Evolutionary conservation across 2,113 vertebrate species (phyloP).

Genomic region (Rousettus leschenaultii): DNA sequence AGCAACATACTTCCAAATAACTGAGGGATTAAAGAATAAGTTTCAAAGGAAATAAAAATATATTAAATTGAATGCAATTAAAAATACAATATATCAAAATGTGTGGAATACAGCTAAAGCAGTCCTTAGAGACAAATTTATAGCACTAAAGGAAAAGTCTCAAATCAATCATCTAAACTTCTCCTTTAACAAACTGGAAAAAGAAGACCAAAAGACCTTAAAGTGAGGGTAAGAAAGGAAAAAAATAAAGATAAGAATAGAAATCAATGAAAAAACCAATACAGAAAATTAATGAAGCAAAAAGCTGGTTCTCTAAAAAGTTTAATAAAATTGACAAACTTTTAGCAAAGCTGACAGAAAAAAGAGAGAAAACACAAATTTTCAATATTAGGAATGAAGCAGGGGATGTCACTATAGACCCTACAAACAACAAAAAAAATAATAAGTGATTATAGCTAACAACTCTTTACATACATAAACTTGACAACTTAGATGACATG

Average conservation of each 20-base stretch:
- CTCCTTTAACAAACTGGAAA: not conserved
- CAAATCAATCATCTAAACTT: not conserved
- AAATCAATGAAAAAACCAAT: not conserved
- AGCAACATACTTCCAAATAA: not conserved
- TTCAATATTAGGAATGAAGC: not conserved
- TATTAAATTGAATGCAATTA: not conserved
- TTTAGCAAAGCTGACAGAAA: not conserved
- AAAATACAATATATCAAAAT: not conserved
- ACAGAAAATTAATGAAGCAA: not conserved
- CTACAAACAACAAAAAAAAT: not conserved
- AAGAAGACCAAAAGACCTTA: not conserved
- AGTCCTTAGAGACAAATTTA: not conserved
- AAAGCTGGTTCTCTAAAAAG: not conserved
- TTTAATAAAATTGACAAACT: not conserved
- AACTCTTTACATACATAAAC: not conserved
- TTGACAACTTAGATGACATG: constrained; percentile 10
- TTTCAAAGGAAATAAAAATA: not conserved
- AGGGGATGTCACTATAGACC: not conserved
- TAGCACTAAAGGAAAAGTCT: not conserved
- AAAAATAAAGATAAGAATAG: not conserved
- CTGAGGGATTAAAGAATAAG: not conserved
- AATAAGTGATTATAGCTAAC: not conserved
- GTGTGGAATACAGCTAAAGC: not conserved
- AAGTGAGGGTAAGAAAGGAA: not conserved
- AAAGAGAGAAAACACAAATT: not conserved